Evolutionary conservation across 2,888 invertebrate genomes (phyloP), one percentile per base, ranked within the genome.

Genomic region (Melieria crassipennis): DNA sequence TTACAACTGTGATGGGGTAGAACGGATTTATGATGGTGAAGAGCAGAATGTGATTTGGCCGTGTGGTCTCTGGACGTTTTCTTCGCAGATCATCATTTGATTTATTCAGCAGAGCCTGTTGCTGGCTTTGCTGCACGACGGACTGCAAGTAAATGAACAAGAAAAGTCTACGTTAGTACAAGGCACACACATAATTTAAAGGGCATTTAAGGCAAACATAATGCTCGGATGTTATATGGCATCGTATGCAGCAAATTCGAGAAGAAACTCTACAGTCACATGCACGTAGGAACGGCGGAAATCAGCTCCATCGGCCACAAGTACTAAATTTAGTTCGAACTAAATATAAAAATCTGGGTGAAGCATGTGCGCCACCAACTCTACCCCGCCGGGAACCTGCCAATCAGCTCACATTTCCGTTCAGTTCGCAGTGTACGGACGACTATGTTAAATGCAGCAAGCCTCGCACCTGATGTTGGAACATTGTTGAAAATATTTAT

Each of bases 1-100:
- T 95, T 89, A 98, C 98, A 92, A 98, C 98, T 88, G 98, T 98
- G 88, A 99, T 98, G 75, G 99, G 98, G 88, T 99, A 99, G 87
- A 97, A 95, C 75, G 98, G 98, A 88, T 99, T 99, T 87, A 98
- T 93, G 87, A 99, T 94, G 85, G 98, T 98, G 89, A 98, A 96
- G 80, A 99, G 92, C 82, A 99, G 90, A 81, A 99, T 96, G 89
- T 98, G 96, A 90, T 99, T 99, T 82, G 96, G 95, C 85, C 94
- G 92, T 81, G 95, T 93, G 78, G 94, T 93, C 85, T 93, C 93
- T 84, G 92, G 91, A 86, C 94, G 89, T 87, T 92, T 92, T 84
- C 92, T 90, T 82, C 92, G 89, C 80, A 92, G 91, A 87, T 92
- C 92, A 87, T 89, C 92, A 78, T 84, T 86, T 78, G 86, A 85